Percentiles rank a stretch among this genome's conserved stretches.
Conservation (phyloP, 2,888 invertebrate genomes). For the Brachypterus glaber region DNA sequence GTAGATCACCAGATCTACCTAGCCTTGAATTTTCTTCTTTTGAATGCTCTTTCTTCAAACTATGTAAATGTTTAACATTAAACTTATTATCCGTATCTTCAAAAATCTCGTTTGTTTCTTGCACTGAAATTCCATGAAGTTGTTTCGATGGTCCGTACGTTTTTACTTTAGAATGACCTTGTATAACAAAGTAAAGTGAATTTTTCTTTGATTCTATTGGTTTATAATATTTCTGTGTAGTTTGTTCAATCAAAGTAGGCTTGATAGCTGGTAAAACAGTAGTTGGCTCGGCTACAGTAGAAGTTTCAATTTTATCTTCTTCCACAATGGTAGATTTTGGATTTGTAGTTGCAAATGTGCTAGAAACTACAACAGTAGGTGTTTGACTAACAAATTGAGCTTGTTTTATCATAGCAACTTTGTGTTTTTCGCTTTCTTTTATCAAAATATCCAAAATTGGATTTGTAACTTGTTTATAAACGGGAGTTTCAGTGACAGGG, state of each 20-base stretch:
- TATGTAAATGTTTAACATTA: constrained; percentile 51
- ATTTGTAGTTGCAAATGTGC: constrained; percentile 22
- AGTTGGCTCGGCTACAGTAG: constrained; percentile 33
- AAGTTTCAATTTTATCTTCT: constrained; percentile 16
- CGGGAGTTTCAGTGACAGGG: constrained; percentile 33
- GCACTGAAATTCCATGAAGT: constrained; percentile 40
- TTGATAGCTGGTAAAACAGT: constrained; percentile 42
- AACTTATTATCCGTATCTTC: constrained; percentile 40
- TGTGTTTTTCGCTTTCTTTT: constrained; percentile 22
- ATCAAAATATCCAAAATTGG: constrained; percentile 22
- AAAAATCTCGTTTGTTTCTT: constrained; percentile 47
- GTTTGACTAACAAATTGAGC: constrained; percentile 6
- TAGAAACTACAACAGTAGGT: constrained; percentile 12
- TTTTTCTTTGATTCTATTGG: constrained; percentile 51
- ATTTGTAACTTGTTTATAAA: constrained; percentile 22
- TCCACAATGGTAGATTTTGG: constrained; percentile 15
- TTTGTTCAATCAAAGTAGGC: constrained; percentile 48
- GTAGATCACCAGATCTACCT: constrained; percentile 32
- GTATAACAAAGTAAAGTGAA: constrained; percentile 69
- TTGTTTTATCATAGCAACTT: constrained; percentile 4
- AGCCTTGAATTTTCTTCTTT: constrained; percentile 31
- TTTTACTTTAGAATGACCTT: constrained; percentile 79
- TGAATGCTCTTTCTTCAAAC: constrained; percentile 25
- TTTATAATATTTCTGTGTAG: constrained; percentile 54
- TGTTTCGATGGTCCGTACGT: constrained; percentile 61